Base-by-base conservation (phyloP, 2,797 vertebrate genomes). In the Takifugu ocellatus region DNA sequence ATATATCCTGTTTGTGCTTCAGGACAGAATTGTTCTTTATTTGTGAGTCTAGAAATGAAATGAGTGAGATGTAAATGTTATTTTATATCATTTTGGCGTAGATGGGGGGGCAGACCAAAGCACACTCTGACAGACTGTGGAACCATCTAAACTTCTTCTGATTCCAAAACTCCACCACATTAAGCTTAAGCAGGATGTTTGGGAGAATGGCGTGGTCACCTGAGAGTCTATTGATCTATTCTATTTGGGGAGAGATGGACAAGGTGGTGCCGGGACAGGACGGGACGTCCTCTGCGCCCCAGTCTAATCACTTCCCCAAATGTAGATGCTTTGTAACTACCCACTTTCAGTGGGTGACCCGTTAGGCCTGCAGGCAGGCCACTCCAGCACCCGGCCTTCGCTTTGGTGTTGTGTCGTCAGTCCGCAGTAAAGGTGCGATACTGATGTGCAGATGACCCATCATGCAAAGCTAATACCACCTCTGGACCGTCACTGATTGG, bases 1-100 rank as follows among this genome's bases (percentile, higher is more conserved):
- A 63, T 77, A 54, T 70, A 72, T 84, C 72, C 67, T 83, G 62
- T 79, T 77, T 76, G 69, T 75, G 72, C 66, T 73, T 60, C 69
- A 75, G 67, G 78, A 78, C 75, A 54, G 70, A 78, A 74, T 63
- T 8, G 48, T 46, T 46, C 51, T 79, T 51, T 85, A 75, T 21
- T 74, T 79, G 73, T 81, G 42, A 62, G 45, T 81, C 81, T 79
- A 80, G 63, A 82, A 56, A 74, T 77, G 46, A 68, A 72, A 65
- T 63, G 63, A 62, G 54, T 46, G 60, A 76, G 61, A 56, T 75
- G 68, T 68, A 73, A 62, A 66, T 72, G 59, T 82, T 61, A 51
- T 72, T 75, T 80, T 54, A 8, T 68, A 58, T 75, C 1, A 15
- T 56, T 51, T 49, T 10, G 49, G 51, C 50, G 62, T 74, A 42